A percentile compares a stretch with the other conserved stretches of the same genome.
Evolutionary conservation across 2,113 vertebrate species (phyloP).

Genomic region (Lepus europaeus): DNA sequence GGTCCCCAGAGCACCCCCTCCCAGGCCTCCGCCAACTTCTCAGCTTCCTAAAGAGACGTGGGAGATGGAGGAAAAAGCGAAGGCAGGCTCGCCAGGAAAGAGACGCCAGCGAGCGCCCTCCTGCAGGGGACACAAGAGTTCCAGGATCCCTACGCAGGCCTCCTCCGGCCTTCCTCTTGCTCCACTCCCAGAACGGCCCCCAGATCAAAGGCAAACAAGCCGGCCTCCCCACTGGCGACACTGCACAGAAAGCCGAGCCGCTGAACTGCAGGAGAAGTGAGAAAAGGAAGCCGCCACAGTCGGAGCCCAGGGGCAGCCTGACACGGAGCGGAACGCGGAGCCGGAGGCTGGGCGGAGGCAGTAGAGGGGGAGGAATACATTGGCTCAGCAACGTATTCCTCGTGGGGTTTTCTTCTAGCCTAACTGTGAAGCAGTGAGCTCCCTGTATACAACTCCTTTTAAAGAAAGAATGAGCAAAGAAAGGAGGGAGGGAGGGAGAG

Average conservation of each 20-base stretch:
- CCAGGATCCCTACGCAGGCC: constrained; percentile 95
- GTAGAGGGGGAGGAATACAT: background rate
- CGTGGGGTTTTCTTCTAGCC: background rate
- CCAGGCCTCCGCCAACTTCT: background rate
- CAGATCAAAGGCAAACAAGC: background rate
- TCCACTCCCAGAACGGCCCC: background rate
- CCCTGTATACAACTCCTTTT: constrained; percentile 90
- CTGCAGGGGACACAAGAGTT: constrained; percentile 93
- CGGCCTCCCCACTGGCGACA: background rate
- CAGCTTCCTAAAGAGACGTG: constrained; percentile 92
- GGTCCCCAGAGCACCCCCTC: background rate
- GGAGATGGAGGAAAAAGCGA: constrained; percentile 95
- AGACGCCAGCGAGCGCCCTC: constrained; percentile 91
- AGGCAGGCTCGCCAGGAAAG: constrained; percentile 92
- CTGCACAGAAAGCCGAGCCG: background rate
- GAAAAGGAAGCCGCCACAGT: no score
- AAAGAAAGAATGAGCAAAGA: background rate
- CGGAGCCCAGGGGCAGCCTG: background rate
- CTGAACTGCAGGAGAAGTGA: background rate
- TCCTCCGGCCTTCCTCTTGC: constrained; percentile 87
- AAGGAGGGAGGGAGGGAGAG: background rate
- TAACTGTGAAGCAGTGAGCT: constrained; percentile 9
- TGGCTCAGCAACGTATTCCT: background rate
- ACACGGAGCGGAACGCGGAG: background rate
- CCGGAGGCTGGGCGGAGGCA: background rate